These are phyloP conservation scores for Ligdia adustata DNA, from an alignment of 2,888 invertebrate species.

Conservation along the genomic window DNA sequence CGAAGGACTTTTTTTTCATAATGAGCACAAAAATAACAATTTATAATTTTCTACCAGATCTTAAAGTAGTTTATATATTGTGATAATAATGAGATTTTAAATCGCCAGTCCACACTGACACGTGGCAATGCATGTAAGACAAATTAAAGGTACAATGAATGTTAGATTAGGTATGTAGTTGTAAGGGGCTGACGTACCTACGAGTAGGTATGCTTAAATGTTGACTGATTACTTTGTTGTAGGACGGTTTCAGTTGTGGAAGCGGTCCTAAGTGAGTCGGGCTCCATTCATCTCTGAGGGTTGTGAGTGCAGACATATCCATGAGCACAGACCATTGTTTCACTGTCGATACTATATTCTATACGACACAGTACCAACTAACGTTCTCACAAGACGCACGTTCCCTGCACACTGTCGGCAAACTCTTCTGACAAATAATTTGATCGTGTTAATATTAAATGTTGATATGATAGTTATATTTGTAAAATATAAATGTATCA, in stretches of 20 bases:
- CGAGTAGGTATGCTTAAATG: constrained; percentile 69
- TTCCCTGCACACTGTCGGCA: constrained; percentile 60
- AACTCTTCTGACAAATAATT: constrained; percentile 76
- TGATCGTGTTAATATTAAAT: constrained; percentile 65
- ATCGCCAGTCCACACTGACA: constrained; percentile 61
- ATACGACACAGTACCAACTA: no score
- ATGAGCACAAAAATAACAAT: constrained; percentile 76
- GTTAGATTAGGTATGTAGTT: constrained; percentile 61
- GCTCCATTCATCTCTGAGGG: constrained; percentile 61
- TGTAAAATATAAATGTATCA: constrained; percentile 69
- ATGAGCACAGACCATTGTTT: constrained; percentile 37
- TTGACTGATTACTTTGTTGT: constrained; percentile 62
- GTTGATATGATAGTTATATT: constrained; percentile 60
- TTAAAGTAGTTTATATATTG: constrained; percentile 79
- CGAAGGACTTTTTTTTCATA: constrained; percentile 51
- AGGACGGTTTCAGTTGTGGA: constrained; percentile 45
- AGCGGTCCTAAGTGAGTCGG: constrained; percentile 55
- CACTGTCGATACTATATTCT: no score
- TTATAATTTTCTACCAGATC: constrained; percentile 77
- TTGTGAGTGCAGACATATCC: constrained; percentile 83
- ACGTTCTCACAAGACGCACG: constrained; percentile 39
- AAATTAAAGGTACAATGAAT: constrained; percentile 79
- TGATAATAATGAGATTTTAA: constrained; percentile 82
- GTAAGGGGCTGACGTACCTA: constrained; percentile 64
- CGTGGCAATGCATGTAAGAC: constrained; percentile 68